Base-by-base conservation (phyloP, 2,797 vertebrate genomes). In the Tolypeutes matacus region DNA sequence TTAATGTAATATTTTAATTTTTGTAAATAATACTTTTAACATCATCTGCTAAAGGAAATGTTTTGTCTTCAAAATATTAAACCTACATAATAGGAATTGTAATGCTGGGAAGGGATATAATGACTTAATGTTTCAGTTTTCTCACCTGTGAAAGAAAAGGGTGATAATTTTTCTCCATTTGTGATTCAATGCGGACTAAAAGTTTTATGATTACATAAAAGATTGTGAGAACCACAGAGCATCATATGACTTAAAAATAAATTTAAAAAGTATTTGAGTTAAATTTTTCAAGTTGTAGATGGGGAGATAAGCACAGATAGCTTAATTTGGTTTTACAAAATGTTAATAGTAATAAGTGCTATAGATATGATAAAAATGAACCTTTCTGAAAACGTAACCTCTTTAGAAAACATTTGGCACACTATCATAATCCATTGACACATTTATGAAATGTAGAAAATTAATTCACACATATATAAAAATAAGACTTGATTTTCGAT, bases 61-160 rank as follows among this genome's bases (percentile, higher is more conserved):
- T 9, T 86, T 93, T 93, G 86, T 62, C 87, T 84, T 92, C 29
- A 4, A 94, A 96, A 89, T 56, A 4, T 10, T 12, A 89, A 36
- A 3, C 0, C 46, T 75, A 1, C 11, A 12, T 70, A 78, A 2
- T 78, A 72, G 17, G 0, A 70, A 89, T 75, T 89, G 60, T 25
- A 69, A 46, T 89, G 49, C 70, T 46, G 8, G 76, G 72, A 39
- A 25, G 36, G 25, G 20, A 62, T 31, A 60, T 91, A 78, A 73
- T 49, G 11, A 1, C 7, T 83, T 0, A 39, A 6, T 64, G 0
- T 46, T 91, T 89, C 23, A 56, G 46, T 82, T 82, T 31, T 75
- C 27, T 89, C 18, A 85, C 3, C 49, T 36, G 3, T 64, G 58
- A 86, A 93, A 46, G 39, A 92, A 96, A 85, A 49, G n/a, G 14